Evolutionary conservation across 2,797 vertebrate species (phyloP).

Genomic region (Lerista edwardsae): DNA sequence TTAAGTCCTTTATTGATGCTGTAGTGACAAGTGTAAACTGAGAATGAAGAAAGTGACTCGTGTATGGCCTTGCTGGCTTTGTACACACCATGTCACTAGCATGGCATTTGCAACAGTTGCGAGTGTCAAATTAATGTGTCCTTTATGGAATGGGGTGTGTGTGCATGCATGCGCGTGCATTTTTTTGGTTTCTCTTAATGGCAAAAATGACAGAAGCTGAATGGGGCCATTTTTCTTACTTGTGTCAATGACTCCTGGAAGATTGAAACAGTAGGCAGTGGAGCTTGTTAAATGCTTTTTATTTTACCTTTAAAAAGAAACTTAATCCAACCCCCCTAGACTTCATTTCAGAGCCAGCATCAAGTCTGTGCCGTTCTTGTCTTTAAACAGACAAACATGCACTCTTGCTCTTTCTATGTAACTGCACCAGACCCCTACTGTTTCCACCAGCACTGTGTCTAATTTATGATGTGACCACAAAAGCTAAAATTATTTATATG

Average conservation of each 20-base stretch:
- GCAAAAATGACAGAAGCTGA: conserved; percentile 64
- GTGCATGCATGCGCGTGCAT: conserved; percentile 22
- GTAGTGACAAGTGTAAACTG: conserved; percentile 29
- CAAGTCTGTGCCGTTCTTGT: conserved; percentile 71
- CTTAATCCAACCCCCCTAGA: conserved; percentile 62
- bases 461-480: conserved; percentile 76
- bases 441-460: conserved; percentile 75
- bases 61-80: conserved; percentile 47
- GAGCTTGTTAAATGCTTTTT: conserved; percentile 70
- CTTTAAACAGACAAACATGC: conserved; percentile 71
- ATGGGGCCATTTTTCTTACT: conserved; percentile 62
- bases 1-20: conserved; percentile 39
- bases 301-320: conserved; percentile 70
- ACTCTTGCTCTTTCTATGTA: conserved; percentile 69
- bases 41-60: conserved; percentile 45
- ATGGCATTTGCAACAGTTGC: conserved; percentile 40
- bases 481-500: conserved; percentile 77
- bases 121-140: conserved; percentile 56
- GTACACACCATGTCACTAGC: conserved; percentile 18
- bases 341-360: conserved; percentile 63
- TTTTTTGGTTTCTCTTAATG: conserved; percentile 38
- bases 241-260: conserved; percentile 66
- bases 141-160: conserved; percentile 30
- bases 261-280: conserved; percentile 71
- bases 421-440: conserved; percentile 73